Evolutionary conservation across 2,797 vertebrate species (phyloP), one percentile per base, ranked within the genome.

Genomic region (Pseudochaenichthys georgianus): DNA sequence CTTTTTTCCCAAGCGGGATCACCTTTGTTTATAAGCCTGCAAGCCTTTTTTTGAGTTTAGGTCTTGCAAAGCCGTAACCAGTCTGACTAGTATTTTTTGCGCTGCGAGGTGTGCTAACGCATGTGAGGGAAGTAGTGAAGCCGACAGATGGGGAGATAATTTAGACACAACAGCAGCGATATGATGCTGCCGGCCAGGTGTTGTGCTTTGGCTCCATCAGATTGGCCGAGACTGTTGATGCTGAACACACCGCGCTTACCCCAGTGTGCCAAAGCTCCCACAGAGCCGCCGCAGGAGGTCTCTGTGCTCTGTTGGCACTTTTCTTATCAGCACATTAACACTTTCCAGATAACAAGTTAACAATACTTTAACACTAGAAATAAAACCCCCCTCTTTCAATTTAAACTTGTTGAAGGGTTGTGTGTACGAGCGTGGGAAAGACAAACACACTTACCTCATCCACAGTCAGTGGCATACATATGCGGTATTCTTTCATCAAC

Each of bases 381-480:
- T 61, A 12, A 28, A 79, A 77, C 21, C 10, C 52, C 34, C 11
- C 16, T 47, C 48, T 65, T 71, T 69, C n/a, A 9, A 2, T 79
- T 80, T 53, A 4, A 77, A 72, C 23, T 21, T 45, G 54, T 34
- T 21, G 70, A 28, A 65, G 45, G 21, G 46, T 21, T 11, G 6
- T 48, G 53, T 67, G 70, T 60, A 47, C n/a, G 63, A 76, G 86
- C 4, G 79, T 84, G 85, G 64, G 86, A 89, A 84, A 89, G 66
- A 67, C 80, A 90, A 88, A 88, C 78, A 82, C 70, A 59, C 95
- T 96, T 93, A 98, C 97, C 97, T 98, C 97, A 13, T 97, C 97
- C 21, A 97, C 96, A 71, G 96, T 97, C 80, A 98, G 96, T 2
- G 97, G 97, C 97, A 98, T 98, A 72, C 97, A 98, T 89, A 97